Percentiles rank a stretch among this genome's conserved stretches.
These are phyloP conservation scores for Tetramorium bicarinatum DNA, from an alignment of 2,888 invertebrate species.

Conservation along the genomic window DNA sequence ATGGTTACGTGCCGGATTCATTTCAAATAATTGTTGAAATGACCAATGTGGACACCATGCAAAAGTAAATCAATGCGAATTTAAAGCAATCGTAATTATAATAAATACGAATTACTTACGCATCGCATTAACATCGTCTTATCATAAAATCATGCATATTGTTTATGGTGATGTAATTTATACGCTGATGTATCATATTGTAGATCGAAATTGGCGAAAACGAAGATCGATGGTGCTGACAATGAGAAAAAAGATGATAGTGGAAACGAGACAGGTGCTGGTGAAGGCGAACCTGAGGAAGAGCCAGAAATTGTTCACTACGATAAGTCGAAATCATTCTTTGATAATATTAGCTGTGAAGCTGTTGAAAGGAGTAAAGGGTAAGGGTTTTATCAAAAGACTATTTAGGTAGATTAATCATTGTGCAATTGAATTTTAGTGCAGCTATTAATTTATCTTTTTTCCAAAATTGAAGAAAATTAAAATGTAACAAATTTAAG, in stretches of 20 bases:
- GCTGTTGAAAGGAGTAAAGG: constrained; percentile 95
- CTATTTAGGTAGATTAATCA: not conserved
- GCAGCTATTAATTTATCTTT: not conserved
- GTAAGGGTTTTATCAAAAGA: constrained; percentile 83
- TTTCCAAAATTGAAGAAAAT: not conserved
- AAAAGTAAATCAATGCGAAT: constrained; percentile 77
- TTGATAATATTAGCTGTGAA: constrained; percentile 99
- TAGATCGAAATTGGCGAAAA: constrained; percentile 93
- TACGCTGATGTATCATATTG: constrained; percentile 14
- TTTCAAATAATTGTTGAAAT: constrained; percentile 78
- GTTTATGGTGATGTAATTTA: not conserved
- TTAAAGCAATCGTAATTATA: constrained; percentile 67
- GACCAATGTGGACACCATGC: constrained; percentile 83
- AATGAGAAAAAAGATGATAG: constrained; percentile 95
- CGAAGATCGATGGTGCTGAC: constrained; percentile 90
- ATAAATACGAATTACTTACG: constrained; percentile 75
- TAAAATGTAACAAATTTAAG: not conserved
- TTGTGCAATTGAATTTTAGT: not conserved
- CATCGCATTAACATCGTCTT: constrained; percentile 76
- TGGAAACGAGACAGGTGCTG: constrained; percentile 95
- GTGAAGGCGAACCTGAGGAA: constrained; percentile 93
- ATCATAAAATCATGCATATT: not conserved
- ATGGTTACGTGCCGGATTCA: constrained; percentile 81
- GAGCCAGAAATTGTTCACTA: constrained; percentile 91
- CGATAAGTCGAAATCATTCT: constrained; percentile 99